Percentiles rank a stretch among this genome's conserved stretches.
phyloP scores from a whole-genome alignment of 2,888 invertebrate genomes.

The Drosophila longiperda region DNA sequence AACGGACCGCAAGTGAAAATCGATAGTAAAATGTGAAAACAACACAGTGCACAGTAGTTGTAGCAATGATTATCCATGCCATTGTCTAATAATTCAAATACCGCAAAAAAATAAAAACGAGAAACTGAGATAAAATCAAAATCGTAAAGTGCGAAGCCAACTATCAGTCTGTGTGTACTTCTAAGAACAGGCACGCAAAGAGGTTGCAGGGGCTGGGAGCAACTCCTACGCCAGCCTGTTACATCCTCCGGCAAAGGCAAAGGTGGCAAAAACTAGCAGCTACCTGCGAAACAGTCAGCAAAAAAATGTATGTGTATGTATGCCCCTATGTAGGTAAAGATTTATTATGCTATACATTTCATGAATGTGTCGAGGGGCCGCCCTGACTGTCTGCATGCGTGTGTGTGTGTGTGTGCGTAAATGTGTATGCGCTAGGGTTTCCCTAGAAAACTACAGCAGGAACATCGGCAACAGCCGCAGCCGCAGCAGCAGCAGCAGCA shows the following conservation, averaged over 20 bases:
- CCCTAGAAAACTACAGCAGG: conserved; percentile 74
- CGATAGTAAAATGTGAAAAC: conserved; percentile 12
- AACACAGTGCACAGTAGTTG: conserved; percentile 61
- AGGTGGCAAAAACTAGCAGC: conserved; percentile 76
- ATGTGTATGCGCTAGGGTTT: conserved; percentile 62
- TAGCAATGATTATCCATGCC: conserved; percentile 66
- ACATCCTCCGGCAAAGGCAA: conserved; percentile 80
- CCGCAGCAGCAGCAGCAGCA: conserved; percentile 18
- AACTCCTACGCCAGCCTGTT: conserved; percentile 69
- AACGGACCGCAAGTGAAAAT: conserved; percentile 59
- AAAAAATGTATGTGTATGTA: conserved; percentile 34
- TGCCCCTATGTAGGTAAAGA: conserved; percentile 64
- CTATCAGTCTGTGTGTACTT: conserved; percentile 43
- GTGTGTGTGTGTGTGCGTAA: conserved; percentile 39
- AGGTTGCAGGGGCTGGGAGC: conserved; percentile 26
- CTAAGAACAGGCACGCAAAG: conserved; percentile 49
- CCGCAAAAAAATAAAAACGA: conserved; percentile 58
- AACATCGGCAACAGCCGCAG: conserved; percentile 24
- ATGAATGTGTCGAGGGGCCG: conserved; percentile 69
- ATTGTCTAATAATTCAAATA: conserved; percentile 71
- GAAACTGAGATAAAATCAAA: conserved; percentile 66
- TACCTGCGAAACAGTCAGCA: conserved; percentile 65
- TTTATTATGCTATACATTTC: conserved; percentile 81
- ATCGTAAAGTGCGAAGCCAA: conserved; percentile 69
- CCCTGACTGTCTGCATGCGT: conserved; percentile 29